A percentile compares a stretch with the other conserved stretches of the same genome.
Conservation (phyloP, 2,113 vertebrate genomes). For the Balaenoptera acutorostrata region DNA sequence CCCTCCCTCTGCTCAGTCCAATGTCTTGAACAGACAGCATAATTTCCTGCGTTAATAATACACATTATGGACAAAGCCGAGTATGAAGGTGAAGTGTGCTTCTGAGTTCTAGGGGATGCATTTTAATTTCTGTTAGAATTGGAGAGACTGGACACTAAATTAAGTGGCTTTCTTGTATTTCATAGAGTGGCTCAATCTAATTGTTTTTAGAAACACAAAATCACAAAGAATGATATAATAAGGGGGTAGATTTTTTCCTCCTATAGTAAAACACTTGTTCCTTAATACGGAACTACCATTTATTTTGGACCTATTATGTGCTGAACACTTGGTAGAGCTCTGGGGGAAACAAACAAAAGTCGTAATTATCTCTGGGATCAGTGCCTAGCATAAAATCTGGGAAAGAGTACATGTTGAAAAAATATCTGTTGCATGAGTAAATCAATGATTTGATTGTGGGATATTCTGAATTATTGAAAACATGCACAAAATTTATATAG, state of each 20-base stretch:
- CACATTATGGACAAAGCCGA: not conserved
- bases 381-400: not conserved
- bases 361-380: not conserved
- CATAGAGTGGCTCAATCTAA: not conserved
- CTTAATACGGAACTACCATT: not conserved
- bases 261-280: not conserved
- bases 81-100: not conserved
- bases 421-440: not conserved
- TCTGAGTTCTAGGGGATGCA: not conserved
- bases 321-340: not conserved
- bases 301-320: not conserved
- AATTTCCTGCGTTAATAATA: constrained; percentile 29
- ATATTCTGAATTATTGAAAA: not conserved
- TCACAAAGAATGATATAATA: not conserved
- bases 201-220: not conserved
- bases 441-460: not conserved
- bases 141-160: not conserved
- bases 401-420: not conserved
- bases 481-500: not conserved
- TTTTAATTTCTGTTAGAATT: not conserved
- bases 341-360: not conserved
- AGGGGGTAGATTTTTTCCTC: not conserved
- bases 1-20: not conserved
- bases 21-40: not conserved
- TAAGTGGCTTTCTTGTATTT: not conserved